Evolutionary conservation across 2,888 invertebrate species (phyloP), one percentile per base, ranked within the genome.

Genomic region (Crematogaster levior): DNA sequence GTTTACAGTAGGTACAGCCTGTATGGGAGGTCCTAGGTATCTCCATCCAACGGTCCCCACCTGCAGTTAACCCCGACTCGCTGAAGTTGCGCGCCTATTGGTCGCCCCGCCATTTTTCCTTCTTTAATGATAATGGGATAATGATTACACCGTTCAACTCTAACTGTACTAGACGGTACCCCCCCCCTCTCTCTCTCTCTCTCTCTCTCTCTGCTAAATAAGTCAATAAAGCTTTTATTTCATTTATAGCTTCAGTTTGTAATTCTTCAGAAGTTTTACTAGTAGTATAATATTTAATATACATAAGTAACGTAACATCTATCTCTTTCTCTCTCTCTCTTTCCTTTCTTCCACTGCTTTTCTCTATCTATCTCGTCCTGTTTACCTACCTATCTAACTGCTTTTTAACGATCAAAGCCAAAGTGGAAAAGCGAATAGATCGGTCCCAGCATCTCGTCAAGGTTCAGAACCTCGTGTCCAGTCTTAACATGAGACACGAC

Each of bases 71-170:
- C 92, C 89, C 92, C 90, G 87, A 84, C 87, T 87, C 66, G 86
- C 86, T 88, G 66, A 77, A 91, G 81, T 85, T 86, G 84, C 70
- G 83, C 89, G 87, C 85, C 88, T 85, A 92, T 92, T 92, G 91
- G 91, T 85, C 85, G 84, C 82, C 84, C 92, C 92, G 88, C 91
- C 90, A 91, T 92, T 91, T 91, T 91, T 91, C 89, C 83, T 53
- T 77, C 88, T 89, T 91, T 90, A 90, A 91, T 92, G 91, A 91
- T 92, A 92, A 92, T 92, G 89, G 90, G 91, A 92, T 92, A 92
- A 92, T 91, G 91, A 92, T 92, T 92, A 92, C 88, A 89, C 84
- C 86, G 89, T 84, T 88, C 89, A 87, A 89, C 85, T n/a, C n/a
- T 86, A 82, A 77, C 83, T 79, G 77, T 79, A 68, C 88, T 85